A percentile compares a stretch with the other conserved stretches of the same genome.
Evolutionary conservation across 2,797 vertebrate genomes (phyloP).

Genomic region (Ctenochaetus hawaiiensis): DNA sequence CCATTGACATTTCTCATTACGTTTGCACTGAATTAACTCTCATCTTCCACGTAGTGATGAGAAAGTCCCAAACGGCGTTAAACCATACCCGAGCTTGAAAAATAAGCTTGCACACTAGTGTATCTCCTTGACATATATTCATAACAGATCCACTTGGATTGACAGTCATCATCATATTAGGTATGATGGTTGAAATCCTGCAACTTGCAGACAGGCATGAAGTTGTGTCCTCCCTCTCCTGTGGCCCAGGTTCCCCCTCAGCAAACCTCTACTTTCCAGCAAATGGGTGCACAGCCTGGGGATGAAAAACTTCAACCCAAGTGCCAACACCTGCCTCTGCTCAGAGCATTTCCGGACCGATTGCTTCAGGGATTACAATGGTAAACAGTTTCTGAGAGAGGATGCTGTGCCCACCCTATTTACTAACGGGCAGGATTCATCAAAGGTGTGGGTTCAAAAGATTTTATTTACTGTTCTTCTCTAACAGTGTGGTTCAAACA

Average conservation of each 20-base stretch:
- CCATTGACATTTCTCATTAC: no score
- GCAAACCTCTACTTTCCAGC: conserved; percentile 84
- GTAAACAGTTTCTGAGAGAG: conserved; percentile 87
- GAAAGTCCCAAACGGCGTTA: not conserved
- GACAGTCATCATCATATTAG: not conserved
- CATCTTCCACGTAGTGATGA: not conserved
- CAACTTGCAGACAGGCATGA: not conserved
- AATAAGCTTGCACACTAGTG: no score
- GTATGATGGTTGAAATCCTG: not conserved
- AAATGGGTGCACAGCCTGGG: conserved; percentile 88
- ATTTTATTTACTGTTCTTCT: not conserved
- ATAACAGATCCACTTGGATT: no score
- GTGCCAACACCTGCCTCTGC: conserved; percentile 87
- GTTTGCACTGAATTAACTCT: not conserved
- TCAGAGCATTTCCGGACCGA: conserved; percentile 86
- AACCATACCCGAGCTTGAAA: not conserved
- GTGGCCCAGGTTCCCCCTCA: conserved; percentile 84
- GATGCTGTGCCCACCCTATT: conserved; percentile 87
- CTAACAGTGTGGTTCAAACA: not conserved
- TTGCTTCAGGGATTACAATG: conserved; percentile 89
- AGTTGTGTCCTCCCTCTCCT: not conserved
- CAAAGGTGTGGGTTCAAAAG: conserved; percentile 70
- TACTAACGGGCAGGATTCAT: conserved; percentile 70
- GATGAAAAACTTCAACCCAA: conserved; percentile 85
- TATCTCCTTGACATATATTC: no score